Percentiles rank a stretch among this genome's conserved stretches.
Evolutionary conservation across 1,140 invertebrate species (phyloP).

Genomic region (Drosophila pseudoobscura): DNA sequence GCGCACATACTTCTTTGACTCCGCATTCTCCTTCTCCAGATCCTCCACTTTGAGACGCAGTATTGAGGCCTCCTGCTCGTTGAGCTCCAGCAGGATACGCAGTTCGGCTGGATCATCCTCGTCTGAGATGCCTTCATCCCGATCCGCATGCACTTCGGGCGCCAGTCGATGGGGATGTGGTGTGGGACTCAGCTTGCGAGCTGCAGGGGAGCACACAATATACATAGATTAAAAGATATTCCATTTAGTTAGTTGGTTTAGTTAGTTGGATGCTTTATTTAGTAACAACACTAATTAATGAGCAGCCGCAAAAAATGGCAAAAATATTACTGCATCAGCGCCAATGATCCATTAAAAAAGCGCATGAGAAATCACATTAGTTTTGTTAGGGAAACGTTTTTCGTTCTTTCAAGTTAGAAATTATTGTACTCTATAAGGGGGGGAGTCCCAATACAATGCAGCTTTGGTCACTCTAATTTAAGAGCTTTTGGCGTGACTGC

Average conservation of each 20-base stretch:
- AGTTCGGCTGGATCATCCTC: conserved; percentile 91
- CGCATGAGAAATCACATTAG: conserved; percentile 60
- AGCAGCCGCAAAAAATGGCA: conserved; percentile 83
- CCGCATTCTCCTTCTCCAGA: conserved; percentile 91
- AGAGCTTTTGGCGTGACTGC: conserved; percentile 4
- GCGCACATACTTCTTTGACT: conserved; percentile 89
- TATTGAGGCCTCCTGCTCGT: conserved; percentile 93
- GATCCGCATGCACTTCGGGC: conserved; percentile 87
- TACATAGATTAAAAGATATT: not conserved
- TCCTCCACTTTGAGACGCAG: conserved; percentile 92
- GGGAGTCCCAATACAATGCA: not conserved
- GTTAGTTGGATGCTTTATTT: conserved; percentile 6
- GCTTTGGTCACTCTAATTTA: conserved; percentile 13
- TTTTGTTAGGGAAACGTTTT: conserved; percentile 26
- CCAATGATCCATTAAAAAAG: conserved; percentile 40
- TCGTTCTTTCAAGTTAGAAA: not conserved
- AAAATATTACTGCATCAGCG: conserved; percentile 27
- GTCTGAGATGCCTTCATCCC: conserved; percentile 89
- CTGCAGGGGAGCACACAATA: conserved; percentile 69
- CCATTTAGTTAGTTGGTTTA: not conserved
- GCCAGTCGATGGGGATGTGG: conserved; percentile 86
- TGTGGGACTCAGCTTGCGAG: conserved; percentile 87
- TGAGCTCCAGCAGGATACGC: conserved; percentile 92
- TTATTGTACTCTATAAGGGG: conserved; percentile 4
- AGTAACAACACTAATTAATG: conserved; percentile 53